phyloP scores from a whole-genome alignment of 2,113 vertebrate species.

The Charadrius vociferus region DNA sequence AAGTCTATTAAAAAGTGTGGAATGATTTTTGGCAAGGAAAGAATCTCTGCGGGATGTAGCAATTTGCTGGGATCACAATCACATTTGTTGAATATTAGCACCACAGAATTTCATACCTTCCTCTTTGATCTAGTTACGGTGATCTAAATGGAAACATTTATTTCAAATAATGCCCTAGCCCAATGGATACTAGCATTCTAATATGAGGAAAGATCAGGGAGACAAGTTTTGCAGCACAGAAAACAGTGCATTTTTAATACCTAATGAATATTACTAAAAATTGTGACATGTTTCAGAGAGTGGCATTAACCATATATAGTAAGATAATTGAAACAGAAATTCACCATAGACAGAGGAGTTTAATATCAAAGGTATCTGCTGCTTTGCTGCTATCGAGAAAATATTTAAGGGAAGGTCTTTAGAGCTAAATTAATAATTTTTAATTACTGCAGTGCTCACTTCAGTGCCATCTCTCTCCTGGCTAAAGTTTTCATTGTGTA shows the following conservation, averaged over 20 bases:
- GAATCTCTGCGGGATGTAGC: accelerated
- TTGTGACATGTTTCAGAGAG: background rate
- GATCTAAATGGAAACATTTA: background rate
- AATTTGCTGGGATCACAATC: background rate
- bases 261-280: background rate
- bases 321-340: background rate
- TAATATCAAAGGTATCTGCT: accelerated
- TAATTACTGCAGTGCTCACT: background rate
- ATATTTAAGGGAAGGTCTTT: background rate
- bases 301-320: background rate
- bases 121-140: background rate
- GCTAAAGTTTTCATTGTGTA: background rate
- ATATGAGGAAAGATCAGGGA: background rate
- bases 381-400: background rate
- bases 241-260: background rate
- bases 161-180: background rate
- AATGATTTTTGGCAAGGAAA: background rate
- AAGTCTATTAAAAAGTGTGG: background rate
- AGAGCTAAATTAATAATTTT: background rate
- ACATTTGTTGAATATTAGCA: background rate
- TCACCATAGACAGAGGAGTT: background rate
- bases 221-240: background rate
- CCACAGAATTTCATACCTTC: background rate
- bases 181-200: background rate
- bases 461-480: background rate